Conservation (phyloP, 2,888 invertebrate species). For the Automeris io region DNA sequence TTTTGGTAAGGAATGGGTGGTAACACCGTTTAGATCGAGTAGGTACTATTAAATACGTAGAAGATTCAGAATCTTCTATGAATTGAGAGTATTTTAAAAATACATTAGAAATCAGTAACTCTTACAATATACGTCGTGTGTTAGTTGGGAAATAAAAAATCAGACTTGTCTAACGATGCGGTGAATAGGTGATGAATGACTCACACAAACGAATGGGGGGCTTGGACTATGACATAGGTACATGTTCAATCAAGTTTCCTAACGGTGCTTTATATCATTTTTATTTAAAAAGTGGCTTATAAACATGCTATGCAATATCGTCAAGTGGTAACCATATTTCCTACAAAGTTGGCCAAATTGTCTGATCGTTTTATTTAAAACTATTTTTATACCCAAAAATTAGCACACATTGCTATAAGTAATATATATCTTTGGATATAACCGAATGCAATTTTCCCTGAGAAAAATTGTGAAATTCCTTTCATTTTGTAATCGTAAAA, state of each 20-base stretch:
- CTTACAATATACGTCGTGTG: conserved; percentile 42
- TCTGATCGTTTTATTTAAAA: neutral
- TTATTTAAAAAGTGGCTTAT: conserved; percentile 2
- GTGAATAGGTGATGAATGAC: conserved; percentile 18
- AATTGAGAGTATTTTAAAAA: conserved; percentile 67
- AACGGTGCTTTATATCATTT: conserved; percentile 8
- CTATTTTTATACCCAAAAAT: neutral
- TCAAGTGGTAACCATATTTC: conserved; percentile 5
- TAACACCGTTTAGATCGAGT: conserved; percentile 56
- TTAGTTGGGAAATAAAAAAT: conserved; percentile 39
- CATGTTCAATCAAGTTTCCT: conserved; percentile 37
- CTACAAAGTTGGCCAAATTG: conserved; percentile 12
- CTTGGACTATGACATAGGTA: conserved; percentile 13
- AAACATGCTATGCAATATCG: conserved; percentile 7
- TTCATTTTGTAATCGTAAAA: neutral
- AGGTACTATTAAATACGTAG: conserved; percentile 53
- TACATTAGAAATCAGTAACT: conserved; percentile 47
- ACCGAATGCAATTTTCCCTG: no score
- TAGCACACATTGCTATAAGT: neutral
- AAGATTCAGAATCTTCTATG: conserved; percentile 70
- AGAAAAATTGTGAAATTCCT: no score
- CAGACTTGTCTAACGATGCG: conserved; percentile 33
- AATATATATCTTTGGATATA: neutral
- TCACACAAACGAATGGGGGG: conserved; percentile 2
- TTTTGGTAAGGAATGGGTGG: conserved; percentile 57